These are phyloP conservation scores for Menidia beryllina DNA, from an alignment of 2,113 vertebrate genomes.

Conservation along the genomic window DNA sequence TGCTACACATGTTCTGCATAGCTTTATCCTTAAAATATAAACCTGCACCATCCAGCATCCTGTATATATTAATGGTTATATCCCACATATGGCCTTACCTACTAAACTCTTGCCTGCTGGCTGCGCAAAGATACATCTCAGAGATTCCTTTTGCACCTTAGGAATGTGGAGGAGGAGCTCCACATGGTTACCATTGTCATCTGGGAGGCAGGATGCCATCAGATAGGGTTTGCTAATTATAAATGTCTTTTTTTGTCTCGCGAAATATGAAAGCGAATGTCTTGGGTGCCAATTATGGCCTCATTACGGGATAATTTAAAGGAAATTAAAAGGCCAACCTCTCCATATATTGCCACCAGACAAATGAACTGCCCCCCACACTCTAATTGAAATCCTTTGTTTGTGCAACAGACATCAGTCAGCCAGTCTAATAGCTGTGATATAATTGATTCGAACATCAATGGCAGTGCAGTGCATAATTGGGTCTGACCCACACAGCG, in stretches of 20 bases:
- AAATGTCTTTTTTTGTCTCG: slow-evolving; percentile 69
- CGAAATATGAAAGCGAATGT: slow-evolving; percentile 74
- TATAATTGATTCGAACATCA: slow-evolving; percentile 79
- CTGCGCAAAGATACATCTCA: slow-evolving; percentile 18
- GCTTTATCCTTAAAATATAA: slow-evolving; percentile 57
- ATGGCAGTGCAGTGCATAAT: slow-evolving; percentile 73
- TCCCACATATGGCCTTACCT: slow-evolving; percentile 24
- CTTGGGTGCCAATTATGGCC: slow-evolving; percentile 74
- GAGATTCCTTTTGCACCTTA: slow-evolving; percentile 60
- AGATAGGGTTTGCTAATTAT: slow-evolving; percentile 79
- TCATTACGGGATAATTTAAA: slow-evolving; percentile 80
- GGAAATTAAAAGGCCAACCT: slow-evolving; percentile 81
- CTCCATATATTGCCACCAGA: slow-evolving; percentile 75
- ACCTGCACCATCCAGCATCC: slow-evolving; percentile 8
- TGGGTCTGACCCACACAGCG: slow-evolving; percentile 71
- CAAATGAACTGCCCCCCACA: slow-evolving; percentile 70
- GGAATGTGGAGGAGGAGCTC: slow-evolving; percentile 53
- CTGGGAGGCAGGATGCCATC: slow-evolving; percentile 70
- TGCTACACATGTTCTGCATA: slow-evolving; percentile 62
- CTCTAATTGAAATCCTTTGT: slow-evolving; percentile 81
- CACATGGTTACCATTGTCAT: slow-evolving; percentile 71
- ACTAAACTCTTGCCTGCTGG: slow-evolving; percentile 18
- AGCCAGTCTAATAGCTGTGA: slow-evolving; percentile 71
- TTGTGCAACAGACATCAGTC: slow-evolving; percentile 80
- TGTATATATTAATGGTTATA: slow-evolving; percentile 43